These are phyloP conservation scores for Amiota communis DNA, from an alignment of 2,888 invertebrate genomes.

Conservation along the genomic window DNA sequence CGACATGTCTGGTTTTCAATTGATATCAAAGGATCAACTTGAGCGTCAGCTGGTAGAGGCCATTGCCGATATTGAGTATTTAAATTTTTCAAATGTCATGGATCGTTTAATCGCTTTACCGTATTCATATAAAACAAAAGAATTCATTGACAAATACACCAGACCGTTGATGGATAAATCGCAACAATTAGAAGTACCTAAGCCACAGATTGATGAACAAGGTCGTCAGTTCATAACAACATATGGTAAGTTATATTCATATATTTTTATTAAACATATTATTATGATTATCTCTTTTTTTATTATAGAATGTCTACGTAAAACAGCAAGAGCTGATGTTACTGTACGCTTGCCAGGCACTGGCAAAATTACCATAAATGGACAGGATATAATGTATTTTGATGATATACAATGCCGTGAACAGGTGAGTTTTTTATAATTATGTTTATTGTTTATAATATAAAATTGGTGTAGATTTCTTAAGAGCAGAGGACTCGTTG, in stretches of 20 bases:
- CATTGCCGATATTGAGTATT: conserved; percentile 81
- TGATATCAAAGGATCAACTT: conserved; percentile 80
- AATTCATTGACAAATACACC: conserved; percentile 83
- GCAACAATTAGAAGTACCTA: conserved; percentile 78
- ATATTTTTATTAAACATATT: conserved; percentile 23
- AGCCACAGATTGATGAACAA: conserved; percentile 80
- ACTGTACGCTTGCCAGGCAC: conserved; percentile 87
- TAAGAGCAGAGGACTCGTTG: no score
- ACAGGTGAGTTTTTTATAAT: conserved; percentile 77
- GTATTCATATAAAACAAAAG: conserved; percentile 80
- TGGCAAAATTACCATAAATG: conserved; percentile 88
- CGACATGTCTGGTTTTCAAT: conserved; percentile 76
- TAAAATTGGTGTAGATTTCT: no score
- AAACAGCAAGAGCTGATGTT: conserved; percentile 83
- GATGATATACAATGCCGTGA: conserved; percentile 80
- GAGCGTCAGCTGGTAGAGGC: conserved; percentile 80
- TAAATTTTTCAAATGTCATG: conserved; percentile 82
- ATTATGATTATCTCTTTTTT: conserved; percentile 11
- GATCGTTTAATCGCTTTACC: conserved; percentile 82
- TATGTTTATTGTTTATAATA: no score
- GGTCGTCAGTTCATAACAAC: conserved; percentile 83
- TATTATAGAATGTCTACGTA: conserved; percentile 79
- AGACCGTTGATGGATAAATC: conserved; percentile 77
- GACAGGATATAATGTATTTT: conserved; percentile 84
- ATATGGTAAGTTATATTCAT: conserved; percentile 74